phyloP scores from a whole-genome alignment of 2,888 invertebrate genomes.

The Matsumyia berberina region DNA sequence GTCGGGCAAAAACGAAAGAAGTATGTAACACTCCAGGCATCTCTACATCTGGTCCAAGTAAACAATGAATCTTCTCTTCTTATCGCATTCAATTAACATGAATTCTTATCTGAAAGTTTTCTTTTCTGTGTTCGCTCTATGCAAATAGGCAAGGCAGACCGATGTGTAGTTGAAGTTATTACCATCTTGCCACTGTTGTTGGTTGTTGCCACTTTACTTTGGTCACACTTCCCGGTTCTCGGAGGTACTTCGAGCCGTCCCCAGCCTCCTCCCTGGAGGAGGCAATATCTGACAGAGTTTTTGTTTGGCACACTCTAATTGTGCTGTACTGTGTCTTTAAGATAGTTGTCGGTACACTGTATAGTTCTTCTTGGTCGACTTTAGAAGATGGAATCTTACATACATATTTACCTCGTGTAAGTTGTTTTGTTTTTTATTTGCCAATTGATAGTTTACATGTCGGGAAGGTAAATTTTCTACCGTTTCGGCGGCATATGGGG shows the following conservation, averaged over 20 bases:
- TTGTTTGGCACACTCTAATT: slow-evolving; percentile 28
- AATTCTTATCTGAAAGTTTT: slow-evolving; percentile 71
- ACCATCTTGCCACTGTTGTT: slow-evolving; percentile 40
- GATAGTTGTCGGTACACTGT: slow-evolving; percentile 18
- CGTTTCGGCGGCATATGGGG: too few species aligned
- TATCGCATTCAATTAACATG: slow-evolving; percentile 76
- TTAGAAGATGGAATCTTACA: slow-evolving; percentile 5
- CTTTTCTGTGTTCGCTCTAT: slow-evolving; percentile 43
- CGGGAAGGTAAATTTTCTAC: not conserved
- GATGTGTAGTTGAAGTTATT: slow-evolving; percentile 41
- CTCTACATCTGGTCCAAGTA: slow-evolving; percentile 59
- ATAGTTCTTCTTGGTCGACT: slow-evolving; percentile 25
- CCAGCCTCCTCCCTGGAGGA: not conserved
- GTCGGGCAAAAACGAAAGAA: slow-evolving; percentile 28
- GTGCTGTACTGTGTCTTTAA: slow-evolving; percentile 34
- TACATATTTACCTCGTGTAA: slow-evolving; percentile 31
- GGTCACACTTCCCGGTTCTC: slow-evolving; percentile 10
- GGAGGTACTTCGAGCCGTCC: not conserved
- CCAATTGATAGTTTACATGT: not conserved
- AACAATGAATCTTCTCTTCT: slow-evolving; percentile 74
- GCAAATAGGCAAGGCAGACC: slow-evolving; percentile 41
- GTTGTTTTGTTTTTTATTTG: not conserved
- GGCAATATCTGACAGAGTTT: not conserved
- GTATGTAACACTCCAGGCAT: not conserved
- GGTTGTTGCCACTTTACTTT: slow-evolving; percentile 43